phyloP scores from a whole-genome alignment of 2,797 vertebrate species.

The Helicolenus hilgendorfi region DNA sequence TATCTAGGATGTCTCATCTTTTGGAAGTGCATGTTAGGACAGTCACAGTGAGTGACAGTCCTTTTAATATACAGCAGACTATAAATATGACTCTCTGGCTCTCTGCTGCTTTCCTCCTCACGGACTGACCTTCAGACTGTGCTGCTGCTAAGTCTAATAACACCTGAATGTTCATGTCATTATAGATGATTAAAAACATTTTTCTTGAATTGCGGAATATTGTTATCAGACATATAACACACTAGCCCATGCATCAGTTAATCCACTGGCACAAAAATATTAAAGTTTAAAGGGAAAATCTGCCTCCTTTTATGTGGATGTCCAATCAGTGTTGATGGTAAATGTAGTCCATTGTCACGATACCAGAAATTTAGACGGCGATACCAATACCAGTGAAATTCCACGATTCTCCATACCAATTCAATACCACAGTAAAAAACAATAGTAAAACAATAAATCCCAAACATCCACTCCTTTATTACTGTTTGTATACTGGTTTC shows the following conservation, averaged over 20 bases:
- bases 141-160: background rate
- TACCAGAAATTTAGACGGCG: too few species aligned
- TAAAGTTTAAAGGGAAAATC: background rate
- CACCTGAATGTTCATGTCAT: background rate
- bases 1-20: background rate
- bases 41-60: background rate
- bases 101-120: background rate
- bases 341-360: too few species aligned
- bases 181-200: background rate
- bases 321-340: background rate
- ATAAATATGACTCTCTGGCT: constrained; percentile 13
- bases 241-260: background rate
- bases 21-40: constrained; percentile 8
- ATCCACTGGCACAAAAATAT: background rate
- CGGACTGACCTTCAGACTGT: too few species aligned
- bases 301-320: background rate
- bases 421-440: too few species aligned
- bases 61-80: background rate
- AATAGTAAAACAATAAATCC: too few species aligned
- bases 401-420: too few species aligned
- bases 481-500: too few species aligned
- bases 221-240: background rate
- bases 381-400: too few species aligned
- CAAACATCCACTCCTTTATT: too few species aligned
- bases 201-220: background rate